Percentiles rank a stretch among this genome's conserved stretches.
phyloP scores from a whole-genome alignment of 2,113 vertebrate genomes.

The Trichomycterus rosablanca region DNA sequence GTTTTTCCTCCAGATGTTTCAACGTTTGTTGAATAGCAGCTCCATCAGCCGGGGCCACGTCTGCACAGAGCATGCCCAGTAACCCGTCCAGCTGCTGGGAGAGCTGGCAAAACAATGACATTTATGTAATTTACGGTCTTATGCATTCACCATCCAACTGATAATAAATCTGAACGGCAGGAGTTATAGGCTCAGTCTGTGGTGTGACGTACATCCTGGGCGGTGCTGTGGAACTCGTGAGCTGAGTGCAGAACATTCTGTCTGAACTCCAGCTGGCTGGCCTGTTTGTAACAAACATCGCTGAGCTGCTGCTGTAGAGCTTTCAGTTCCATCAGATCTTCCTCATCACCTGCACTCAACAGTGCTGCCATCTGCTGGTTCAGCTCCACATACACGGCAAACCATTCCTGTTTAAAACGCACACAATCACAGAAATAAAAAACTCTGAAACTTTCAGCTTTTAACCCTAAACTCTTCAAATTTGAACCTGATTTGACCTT shows the following conservation, averaged over 20 bases:
- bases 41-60: slow-evolving; percentile 92
- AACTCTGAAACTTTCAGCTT: too few species aligned
- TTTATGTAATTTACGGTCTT: background rate
- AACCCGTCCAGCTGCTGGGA: slow-evolving; percentile 95
- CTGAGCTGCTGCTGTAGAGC: slow-evolving; percentile 92
- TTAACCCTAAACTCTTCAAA: too few species aligned
- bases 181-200: too few species aligned
- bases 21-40: slow-evolving; percentile 95
- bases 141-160: background rate
- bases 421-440: background rate
- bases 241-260: slow-evolving; percentile 93
- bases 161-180: too few species aligned
- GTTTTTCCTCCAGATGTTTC: slow-evolving; percentile 95
- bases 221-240: slow-evolving; percentile 87
- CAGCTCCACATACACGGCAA: slow-evolving; percentile 96
- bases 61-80: slow-evolving; percentile 95
- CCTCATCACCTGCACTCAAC: slow-evolving; percentile 88
- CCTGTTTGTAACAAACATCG: slow-evolving; percentile 96
- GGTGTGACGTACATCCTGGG: slow-evolving; percentile 85
- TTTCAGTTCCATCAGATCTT: slow-evolving; percentile 89
- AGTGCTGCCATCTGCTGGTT: slow-evolving; percentile 96
- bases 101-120: slow-evolving; percentile 72
- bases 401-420: slow-evolving; percentile 92
- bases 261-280: slow-evolving; percentile 90
- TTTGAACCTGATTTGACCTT: too few species aligned